Percentiles rank a stretch among this genome's conserved stretches.
phyloP scores from a whole-genome alignment of 2,888 invertebrate species.

The Rhagonycha lutea region DNA sequence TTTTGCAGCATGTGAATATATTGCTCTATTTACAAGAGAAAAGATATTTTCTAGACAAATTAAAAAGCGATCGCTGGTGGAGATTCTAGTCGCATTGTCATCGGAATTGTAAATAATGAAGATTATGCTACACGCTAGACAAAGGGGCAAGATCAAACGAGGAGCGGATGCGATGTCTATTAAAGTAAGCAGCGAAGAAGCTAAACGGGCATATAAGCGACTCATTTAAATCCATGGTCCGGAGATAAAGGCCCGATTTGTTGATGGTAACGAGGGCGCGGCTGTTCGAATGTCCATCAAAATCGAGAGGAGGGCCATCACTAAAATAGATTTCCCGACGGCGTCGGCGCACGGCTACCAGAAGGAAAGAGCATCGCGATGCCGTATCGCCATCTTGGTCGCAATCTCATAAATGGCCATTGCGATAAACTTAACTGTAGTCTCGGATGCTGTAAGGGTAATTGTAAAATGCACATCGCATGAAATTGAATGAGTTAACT shows the following conservation, averaged over 20 bases:
- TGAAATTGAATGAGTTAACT: constrained; percentile 44
- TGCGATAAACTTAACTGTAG: constrained; percentile 52
- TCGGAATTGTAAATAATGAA: constrained; percentile 27
- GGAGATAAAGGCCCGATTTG: constrained; percentile 33
- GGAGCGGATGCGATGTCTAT: constrained; percentile 25
- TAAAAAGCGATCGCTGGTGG: constrained; percentile 29
- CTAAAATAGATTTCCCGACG: constrained; percentile 51
- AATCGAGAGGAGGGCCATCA: constrained; percentile 56
- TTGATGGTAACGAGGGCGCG: constrained; percentile 47
- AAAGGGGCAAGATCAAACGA: constrained; percentile 20
- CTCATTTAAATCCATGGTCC: constrained; percentile 39
- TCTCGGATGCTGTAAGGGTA: constrained; percentile 40
- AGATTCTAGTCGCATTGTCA: constrained; percentile 28
- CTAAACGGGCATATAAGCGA: constrained; percentile 31
- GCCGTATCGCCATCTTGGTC: constrained; percentile 53
- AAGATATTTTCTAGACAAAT: constrained; percentile 26
- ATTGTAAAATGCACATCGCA: constrained; percentile 46
- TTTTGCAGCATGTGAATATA: constrained; percentile 25
- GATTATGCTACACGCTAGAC: constrained; percentile 21
- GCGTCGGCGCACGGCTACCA: constrained; percentile 38
- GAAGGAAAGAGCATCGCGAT: constrained; percentile 43
- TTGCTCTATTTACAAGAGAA: constrained; percentile 29
- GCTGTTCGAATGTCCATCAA: constrained; percentile 57
- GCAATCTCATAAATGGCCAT: constrained; percentile 56
- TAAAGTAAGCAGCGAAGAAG: constrained; percentile 26